Percentiles rank a stretch among this genome's conserved stretches.
phyloP scores from a whole-genome alignment of 2,797 vertebrate species.

The Amblyraja radiata region DNA sequence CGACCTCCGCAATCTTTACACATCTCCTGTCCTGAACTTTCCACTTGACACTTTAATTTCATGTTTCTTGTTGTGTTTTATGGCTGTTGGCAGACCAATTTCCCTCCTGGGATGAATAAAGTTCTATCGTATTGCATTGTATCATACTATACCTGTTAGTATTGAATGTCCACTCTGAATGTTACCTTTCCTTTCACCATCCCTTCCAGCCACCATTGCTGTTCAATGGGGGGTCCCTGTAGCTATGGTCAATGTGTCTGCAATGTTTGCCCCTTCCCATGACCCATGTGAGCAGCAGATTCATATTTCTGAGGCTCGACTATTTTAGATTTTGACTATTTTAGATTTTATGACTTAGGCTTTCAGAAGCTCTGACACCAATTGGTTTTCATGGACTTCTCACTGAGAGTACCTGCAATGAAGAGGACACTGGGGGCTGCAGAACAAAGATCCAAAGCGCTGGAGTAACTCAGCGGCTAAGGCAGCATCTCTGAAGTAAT shows the following conservation, averaged over 20 bases:
- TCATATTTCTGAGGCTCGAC: not conserved
- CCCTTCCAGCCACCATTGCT: not conserved
- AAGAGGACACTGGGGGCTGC: too few species aligned
- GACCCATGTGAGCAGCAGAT: not conserved
- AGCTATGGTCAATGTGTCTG: not conserved
- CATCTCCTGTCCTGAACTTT: too few species aligned
- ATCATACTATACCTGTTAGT: not conserved
- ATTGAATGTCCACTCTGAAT: not conserved
- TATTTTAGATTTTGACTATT: not conserved
- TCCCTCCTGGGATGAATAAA: too few species aligned
- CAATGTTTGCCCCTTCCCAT: not conserved
- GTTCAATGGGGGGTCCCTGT: not conserved
- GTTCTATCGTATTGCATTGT: too few species aligned
- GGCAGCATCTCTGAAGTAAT: too few species aligned
- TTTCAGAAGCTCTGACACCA: not conserved
- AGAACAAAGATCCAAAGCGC: too few species aligned
- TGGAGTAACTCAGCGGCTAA: too few species aligned
- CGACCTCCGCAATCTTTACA: too few species aligned
- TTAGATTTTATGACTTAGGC: not conserved
- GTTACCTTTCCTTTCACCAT: not conserved
- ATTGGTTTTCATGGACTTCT: not conserved
- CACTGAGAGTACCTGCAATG: not conserved
- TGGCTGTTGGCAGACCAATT: too few species aligned
- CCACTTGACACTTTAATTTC: too few species aligned
- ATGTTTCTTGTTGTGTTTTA: too few species aligned